Conservation (phyloP, 2,113 vertebrate genomes). For the Eubucco bourcierii region DNA sequence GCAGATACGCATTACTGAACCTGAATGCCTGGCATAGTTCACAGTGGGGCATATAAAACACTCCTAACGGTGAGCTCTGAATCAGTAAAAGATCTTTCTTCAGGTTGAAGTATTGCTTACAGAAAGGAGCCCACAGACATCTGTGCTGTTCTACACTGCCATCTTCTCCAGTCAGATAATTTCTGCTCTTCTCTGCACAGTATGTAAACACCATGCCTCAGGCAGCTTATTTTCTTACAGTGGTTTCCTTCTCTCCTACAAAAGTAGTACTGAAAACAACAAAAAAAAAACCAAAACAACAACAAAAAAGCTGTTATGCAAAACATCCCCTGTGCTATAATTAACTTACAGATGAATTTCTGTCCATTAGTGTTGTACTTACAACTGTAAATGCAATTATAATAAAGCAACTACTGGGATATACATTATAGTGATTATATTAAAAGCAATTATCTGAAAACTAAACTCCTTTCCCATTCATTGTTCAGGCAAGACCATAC, state of each 20-base stretch:
- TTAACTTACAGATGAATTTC: slow-evolving; percentile 42
- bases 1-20: slow-evolving; percentile 55
- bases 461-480: slow-evolving; percentile 14
- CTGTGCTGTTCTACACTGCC: not conserved
- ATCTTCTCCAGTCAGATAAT: slow-evolving; percentile 17
- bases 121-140: not conserved
- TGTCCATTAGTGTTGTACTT: slow-evolving; percentile 14
- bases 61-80: slow-evolving; percentile 38
- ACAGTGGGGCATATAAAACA: slow-evolving; percentile 56
- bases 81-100: slow-evolving; percentile 44
- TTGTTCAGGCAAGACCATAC: slow-evolving; percentile 10
- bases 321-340: not conserved
- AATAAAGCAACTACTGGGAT: slow-evolving; percentile 24
- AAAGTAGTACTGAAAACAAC: not conserved
- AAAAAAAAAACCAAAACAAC: too few relatives aligned
- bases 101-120: slow-evolving; percentile 3
- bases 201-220: not conserved
- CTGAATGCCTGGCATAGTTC: slow-evolving; percentile 58
- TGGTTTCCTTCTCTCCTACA: not conserved
- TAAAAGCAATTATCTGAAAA: slow-evolving; percentile 29
- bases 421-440: not conserved
- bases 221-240: not conserved
- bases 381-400: slow-evolving; percentile 37
- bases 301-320: not conserved
- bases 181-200: not conserved